Evolutionary conservation across 2,797 vertebrate genomes (phyloP).

Genomic region (Petrocephalus schoutedeni): DNA sequence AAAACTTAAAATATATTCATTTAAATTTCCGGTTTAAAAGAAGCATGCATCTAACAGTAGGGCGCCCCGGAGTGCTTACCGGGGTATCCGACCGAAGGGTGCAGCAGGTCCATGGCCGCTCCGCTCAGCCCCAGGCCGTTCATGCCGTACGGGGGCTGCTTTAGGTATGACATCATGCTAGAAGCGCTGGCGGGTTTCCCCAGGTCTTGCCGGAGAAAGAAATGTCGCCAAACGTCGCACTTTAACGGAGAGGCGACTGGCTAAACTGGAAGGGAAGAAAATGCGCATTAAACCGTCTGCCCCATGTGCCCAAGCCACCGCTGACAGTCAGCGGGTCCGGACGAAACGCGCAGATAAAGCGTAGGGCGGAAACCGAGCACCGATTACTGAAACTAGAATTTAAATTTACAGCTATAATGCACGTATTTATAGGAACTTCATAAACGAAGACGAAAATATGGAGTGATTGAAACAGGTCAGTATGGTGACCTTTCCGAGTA

Average conservation of each 20-base stretch:
- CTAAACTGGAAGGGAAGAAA: neutral
- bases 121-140: conserved; percentile 84
- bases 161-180: conserved; percentile 96
- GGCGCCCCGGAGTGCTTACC: conserved; percentile 54
- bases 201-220: conserved; percentile 27
- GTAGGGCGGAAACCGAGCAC: neutral
- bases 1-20: neutral
- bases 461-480: neutral
- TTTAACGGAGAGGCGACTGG: neutral
- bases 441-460: neutral
- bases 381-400: neutral
- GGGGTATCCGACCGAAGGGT: conserved; percentile 84
- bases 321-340: neutral
- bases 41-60: neutral
- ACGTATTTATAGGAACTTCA: neutral
- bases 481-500: neutral
- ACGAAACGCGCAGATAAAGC: neutral
- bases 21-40: neutral
- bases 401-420: neutral
- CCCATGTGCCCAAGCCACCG: neutral
- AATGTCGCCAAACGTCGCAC: conserved; percentile 28
- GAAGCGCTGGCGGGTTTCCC: conserved; percentile 41
- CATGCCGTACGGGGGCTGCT: conserved; percentile 90
- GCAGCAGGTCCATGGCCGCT: conserved; percentile 83
- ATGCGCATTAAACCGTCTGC: neutral